Base-by-base conservation (phyloP, 1,140 invertebrate species). In the Oscheius sp. region DNA sequence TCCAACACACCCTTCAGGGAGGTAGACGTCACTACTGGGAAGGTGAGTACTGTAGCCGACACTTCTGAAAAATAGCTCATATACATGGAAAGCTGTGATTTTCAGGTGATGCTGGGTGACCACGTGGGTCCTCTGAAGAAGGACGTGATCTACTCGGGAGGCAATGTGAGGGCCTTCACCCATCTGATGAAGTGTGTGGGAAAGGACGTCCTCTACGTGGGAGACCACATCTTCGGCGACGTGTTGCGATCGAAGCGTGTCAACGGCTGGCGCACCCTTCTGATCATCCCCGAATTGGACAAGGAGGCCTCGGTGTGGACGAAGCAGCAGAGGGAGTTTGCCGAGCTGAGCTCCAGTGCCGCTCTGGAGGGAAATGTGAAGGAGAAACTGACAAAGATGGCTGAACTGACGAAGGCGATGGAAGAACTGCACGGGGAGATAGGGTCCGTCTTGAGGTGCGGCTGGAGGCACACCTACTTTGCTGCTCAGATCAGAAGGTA, bases 161-260 rank as follows among this genome's bases (percentile, higher is more conserved):
- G 90, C 86, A 84, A 29, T n/a, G 59, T 63, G 38, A 94, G 97
- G 83, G 93, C 97, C 0, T 97, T 99, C 85, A 96, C 94, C 4
- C 91, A 95, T 79, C 87, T 98, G 77, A 94, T 99, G 78, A 92
- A 93, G 36, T 93, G 94, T 28, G 94, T 94, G 86, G 95, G 95
- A 58, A 97, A 96, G 85, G 95, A 99, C 85, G 94, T 99, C 0
- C 86, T 99, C 0, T 99, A 99, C 84, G 91, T 99, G 73, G 94
- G 94, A 15, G 95, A 99, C 87, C 95, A 98, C 84, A 98, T 99
- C 78, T 98, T 95, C 86, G 95, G 95, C 26, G 95, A 98, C 85
- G 97, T 98, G 79, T 88, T 98, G 36, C 97, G 97, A 83, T 97
- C 94, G 15, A 99, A 99, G 87, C 99, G 99, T 86, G 94, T 94